Conservation (phyloP, 2,888 invertebrate species). For the Galerucella nymphaeae region DNA sequence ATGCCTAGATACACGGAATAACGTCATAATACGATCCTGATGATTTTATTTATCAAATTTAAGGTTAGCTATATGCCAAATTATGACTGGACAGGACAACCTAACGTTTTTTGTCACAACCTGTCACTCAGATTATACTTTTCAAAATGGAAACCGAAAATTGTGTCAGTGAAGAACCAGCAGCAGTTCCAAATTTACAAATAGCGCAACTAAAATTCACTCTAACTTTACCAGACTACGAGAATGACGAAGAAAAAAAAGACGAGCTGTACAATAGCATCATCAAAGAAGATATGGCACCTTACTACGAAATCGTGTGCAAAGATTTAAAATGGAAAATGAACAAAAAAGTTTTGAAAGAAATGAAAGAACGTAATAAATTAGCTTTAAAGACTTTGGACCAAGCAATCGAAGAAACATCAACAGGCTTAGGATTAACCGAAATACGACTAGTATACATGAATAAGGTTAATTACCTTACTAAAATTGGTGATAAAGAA, state of each 20-base stretch:
- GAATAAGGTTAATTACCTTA: slow-evolving; percentile 62
- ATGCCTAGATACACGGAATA: too few species aligned
- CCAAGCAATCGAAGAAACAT: slow-evolving; percentile 50
- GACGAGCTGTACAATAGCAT: slow-evolving; percentile 66
- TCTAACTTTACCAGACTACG: slow-evolving; percentile 65
- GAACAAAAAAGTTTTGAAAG: slow-evolving; percentile 58
- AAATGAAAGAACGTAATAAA: slow-evolving; percentile 54
- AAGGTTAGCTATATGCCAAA: too few species aligned
- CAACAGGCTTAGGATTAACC: slow-evolving; percentile 46
- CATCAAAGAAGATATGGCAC: slow-evolving; percentile 71
- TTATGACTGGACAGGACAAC: too few species aligned
- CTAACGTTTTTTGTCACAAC: slow-evolving; percentile 1
- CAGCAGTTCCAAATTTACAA: slow-evolving; percentile 53
- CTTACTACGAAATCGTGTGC: slow-evolving; percentile 72
- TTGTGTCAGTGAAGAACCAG: slow-evolving; percentile 43
- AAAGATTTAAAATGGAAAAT: slow-evolving; percentile 64
- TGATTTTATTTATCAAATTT: too few species aligned
- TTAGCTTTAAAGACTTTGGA: slow-evolving; percentile 51
- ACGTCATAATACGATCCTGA: too few species aligned
- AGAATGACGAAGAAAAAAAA: slow-evolving; percentile 63
- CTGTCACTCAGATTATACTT: background rate
- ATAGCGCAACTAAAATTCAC: slow-evolving; percentile 70
- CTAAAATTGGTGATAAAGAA: slow-evolving; percentile 63
- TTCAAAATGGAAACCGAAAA: slow-evolving; percentile 42
- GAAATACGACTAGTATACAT: slow-evolving; percentile 56